Conservation (phyloP, 1,140 invertebrate species). For the Adoxophyes honmai region DNA sequence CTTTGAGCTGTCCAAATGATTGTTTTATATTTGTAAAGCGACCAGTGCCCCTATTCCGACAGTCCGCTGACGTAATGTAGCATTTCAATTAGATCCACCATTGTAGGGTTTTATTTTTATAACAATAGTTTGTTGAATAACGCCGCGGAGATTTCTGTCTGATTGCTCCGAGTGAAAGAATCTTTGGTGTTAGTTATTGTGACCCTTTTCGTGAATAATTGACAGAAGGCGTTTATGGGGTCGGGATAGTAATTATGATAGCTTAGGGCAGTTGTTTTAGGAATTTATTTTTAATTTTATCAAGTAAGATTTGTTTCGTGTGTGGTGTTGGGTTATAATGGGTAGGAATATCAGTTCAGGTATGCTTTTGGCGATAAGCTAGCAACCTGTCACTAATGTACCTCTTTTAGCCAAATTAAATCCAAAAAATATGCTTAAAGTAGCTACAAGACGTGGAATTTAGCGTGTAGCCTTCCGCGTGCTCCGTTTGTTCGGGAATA, state of each 20-base stretch:
- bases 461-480: too few species aligned
- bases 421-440: too few species aligned
- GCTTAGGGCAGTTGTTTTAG: too few species aligned
- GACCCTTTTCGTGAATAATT: neutral
- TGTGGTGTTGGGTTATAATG: too few species aligned
- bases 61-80: slow-evolving; percentile 53
- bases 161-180: slow-evolving; percentile 22
- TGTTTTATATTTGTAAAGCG: slow-evolving; percentile 73
- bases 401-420: too few species aligned
- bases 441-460: too few species aligned
- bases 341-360: too few species aligned
- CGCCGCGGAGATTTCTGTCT: slow-evolving; percentile 24
- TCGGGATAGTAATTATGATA: slow-evolving; percentile 4
- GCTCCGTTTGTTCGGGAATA: too few species aligned
- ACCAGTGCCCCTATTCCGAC: slow-evolving; percentile 52
- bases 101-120: slow-evolving; percentile 41
- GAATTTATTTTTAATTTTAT: too few species aligned
- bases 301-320: too few species aligned
- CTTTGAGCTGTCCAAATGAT: slow-evolving; percentile 71
- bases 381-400: too few species aligned
- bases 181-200: neutral
- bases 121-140: slow-evolving; percentile 43
- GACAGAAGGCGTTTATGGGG: neutral
- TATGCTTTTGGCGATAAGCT: too few species aligned
- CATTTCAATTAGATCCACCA: slow-evolving; percentile 59